phyloP scores from a whole-genome alignment of 2,888 invertebrate species.

The Piscicola geometra region DNA sequence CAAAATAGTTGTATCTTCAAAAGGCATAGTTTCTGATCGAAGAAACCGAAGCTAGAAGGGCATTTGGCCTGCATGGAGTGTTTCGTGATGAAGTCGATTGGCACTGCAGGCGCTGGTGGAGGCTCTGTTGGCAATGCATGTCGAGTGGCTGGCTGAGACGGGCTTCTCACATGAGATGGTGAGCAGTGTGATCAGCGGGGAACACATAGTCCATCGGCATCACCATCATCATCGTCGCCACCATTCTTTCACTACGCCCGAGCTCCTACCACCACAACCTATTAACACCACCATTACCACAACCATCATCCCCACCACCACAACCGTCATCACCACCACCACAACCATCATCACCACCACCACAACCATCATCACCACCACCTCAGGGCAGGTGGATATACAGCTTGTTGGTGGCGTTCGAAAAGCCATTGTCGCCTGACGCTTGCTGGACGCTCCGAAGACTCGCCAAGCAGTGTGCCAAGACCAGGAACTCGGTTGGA shows the following conservation, averaged over 20 bases:
- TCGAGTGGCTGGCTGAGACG: background rate
- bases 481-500: conserved; percentile 49
- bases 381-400: conserved; percentile 67
- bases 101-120: background rate
- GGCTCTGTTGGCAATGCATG: background rate
- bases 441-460: conserved; percentile 65
- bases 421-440: conserved; percentile 67
- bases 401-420: conserved; percentile 64
- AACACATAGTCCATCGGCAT: background rate
- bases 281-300: no score
- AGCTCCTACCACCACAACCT: no score
- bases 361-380: no score
- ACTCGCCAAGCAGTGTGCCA: conserved; percentile 63
- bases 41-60: no score
- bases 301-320: no score
- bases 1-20: no score
- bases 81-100: background rate
- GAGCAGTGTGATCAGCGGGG: background rate
- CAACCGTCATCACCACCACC: no score
- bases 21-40: background rate
- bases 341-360: no score
- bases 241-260: no score
- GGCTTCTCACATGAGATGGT: background rate
- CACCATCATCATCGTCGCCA: no score
- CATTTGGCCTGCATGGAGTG: no score